Percentiles rank a stretch among this genome's conserved stretches.
Evolutionary conservation across 2,888 invertebrate genomes (phyloP).

Genomic region (Creontiades dilutus): DNA sequence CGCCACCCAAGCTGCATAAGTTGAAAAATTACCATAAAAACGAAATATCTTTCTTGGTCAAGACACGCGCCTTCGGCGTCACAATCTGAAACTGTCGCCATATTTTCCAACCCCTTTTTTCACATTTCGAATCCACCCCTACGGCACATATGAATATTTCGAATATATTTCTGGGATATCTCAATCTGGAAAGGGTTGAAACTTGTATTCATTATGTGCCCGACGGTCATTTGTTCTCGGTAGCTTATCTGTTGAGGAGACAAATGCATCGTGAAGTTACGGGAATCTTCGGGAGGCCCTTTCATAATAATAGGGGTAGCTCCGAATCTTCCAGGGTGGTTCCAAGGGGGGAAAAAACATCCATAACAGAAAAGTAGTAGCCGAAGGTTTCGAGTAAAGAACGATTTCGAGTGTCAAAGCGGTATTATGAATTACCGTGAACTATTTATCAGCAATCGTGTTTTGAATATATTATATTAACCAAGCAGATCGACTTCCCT

Average conservation of each 20-base stretch:
- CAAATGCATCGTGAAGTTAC: conserved; percentile 23
- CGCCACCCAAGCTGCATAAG: neutral
- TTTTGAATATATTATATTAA: no score
- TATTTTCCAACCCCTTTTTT: conserved; percentile 22
- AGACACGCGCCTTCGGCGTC: conserved; percentile 12
- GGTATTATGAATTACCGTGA: no score
- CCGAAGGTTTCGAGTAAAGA: neutral
- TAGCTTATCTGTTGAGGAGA: conserved; percentile 41
- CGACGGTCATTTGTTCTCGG: conserved; percentile 45
- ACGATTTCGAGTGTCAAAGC: no score
- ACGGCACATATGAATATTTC: conserved; percentile 40
- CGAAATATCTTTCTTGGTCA: neutral
- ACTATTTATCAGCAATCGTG: no score
- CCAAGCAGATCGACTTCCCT: no score
- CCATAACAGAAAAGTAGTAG: neutral
- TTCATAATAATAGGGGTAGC: conserved; percentile 39
- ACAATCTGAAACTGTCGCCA: conserved; percentile 31
- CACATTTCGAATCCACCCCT: neutral
- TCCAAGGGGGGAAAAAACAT: neutral
- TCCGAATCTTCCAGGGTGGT: conserved; percentile 8
- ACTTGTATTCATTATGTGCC: neutral
- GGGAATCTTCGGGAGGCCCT: neutral
- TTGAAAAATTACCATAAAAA: conserved; percentile 18
- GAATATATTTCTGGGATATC: conserved; percentile 45
- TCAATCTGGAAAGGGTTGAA: conserved; percentile 51